Percentiles rank a stretch among this genome's conserved stretches.
Evolutionary conservation across 2,113 vertebrate species (phyloP).

Genomic region (Dicerorhinus sumatrensis): DNA sequence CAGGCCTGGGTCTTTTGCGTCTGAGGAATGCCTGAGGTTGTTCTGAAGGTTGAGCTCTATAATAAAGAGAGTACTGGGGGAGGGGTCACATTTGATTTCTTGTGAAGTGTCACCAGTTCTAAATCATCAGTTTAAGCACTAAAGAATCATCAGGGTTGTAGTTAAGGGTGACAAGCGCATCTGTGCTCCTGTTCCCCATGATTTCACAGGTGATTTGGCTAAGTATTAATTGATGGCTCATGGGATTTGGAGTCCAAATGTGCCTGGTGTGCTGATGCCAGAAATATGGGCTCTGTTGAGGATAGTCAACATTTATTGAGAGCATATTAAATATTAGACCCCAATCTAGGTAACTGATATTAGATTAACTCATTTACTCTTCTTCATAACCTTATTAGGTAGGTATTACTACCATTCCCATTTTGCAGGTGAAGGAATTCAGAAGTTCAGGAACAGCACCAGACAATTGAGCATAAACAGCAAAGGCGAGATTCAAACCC

Average conservation of each 20-base stretch:
- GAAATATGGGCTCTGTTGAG: not conserved
- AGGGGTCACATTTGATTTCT: not conserved
- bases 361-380: not conserved
- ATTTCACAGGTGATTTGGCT: not conserved
- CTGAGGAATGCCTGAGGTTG: not conserved
- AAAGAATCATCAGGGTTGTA: not conserved
- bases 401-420: not conserved
- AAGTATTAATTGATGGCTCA: not conserved
- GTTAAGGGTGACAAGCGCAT: not conserved
- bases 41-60: not conserved
- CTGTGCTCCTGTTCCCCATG: not conserved
- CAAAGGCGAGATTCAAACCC: not conserved
- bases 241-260: not conserved
- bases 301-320: not conserved
- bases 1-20: not conserved
- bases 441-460: not conserved
- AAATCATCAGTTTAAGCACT: not conserved
- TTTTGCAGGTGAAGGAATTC: constrained; percentile 7
- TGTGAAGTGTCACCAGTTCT: not conserved
- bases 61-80: not conserved
- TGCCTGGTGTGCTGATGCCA: not conserved
- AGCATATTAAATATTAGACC: not conserved
- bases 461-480: not conserved
- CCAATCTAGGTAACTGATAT: not conserved
- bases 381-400: not conserved